Conservation (phyloP, 2,797 vertebrate species). For the Cercopithecus petaurista region DNA sequence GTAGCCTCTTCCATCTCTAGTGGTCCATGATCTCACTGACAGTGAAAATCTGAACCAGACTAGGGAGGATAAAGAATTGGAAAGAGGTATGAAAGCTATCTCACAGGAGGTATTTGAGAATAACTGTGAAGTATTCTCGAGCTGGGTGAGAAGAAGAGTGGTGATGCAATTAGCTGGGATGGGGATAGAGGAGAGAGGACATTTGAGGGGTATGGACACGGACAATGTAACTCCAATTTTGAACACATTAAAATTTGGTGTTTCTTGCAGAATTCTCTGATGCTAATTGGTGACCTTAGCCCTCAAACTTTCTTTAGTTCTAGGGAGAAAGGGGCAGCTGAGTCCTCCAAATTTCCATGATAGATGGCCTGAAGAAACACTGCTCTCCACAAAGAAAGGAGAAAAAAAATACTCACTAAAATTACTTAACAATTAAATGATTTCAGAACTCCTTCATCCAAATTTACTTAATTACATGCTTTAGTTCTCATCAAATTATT, state of each 20-base stretch:
- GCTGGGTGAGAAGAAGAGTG: neutral
- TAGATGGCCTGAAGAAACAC: neutral
- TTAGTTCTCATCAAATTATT: neutral
- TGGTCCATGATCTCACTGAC: neutral
- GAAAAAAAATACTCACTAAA: neutral
- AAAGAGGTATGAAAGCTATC: neutral
- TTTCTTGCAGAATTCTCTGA: neutral
- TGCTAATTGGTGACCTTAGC: neutral
- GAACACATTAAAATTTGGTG: neutral
- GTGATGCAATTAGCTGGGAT: neutral
- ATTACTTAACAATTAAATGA: neutral
- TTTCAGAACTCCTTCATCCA: constrained; percentile 22
- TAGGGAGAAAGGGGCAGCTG: neutral
- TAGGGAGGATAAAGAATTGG: neutral
- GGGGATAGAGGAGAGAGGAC: neutral
- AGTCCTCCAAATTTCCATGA: neutral
- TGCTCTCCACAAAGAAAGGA: neutral
- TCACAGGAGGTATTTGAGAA: neutral
- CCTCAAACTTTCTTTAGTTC: neutral
- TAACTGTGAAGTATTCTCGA: neutral
- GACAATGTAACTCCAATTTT: neutral
- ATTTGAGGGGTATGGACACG: neutral
- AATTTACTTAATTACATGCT: neutral
- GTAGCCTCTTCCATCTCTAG: neutral
- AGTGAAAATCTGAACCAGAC: neutral